Base-by-base conservation (phyloP, 2,888 invertebrate genomes). In the Drosophila antonietae region DNA sequence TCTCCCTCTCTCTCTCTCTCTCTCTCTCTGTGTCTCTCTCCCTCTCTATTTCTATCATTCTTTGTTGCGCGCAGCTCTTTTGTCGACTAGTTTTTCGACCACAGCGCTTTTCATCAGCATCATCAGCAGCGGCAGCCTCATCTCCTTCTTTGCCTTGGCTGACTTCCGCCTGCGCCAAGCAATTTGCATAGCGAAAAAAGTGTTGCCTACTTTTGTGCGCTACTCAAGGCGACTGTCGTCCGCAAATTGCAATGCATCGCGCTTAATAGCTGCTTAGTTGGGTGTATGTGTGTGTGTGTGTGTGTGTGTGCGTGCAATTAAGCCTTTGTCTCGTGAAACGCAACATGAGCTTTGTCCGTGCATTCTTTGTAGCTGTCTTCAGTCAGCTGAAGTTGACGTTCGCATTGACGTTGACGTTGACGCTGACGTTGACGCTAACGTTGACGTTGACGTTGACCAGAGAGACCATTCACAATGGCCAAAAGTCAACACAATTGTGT, bases 191-290 rank as follows among this genome's bases (percentile, higher is more conserved):
- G 33, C 20, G 18, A 73, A 74, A 74, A 78, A 84, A 76, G 53
- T 79, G 71, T 55, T 68, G 70, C 80, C 68, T 85, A 74, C 83
- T 75, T 78, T 80, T 67, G 61, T 66, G 72, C 80, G 61, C 64
- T 56, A 53, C 68, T 68, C 86, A 85, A 88, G 86, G 88, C 78
- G 47, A 75, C 78, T 66, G 60, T 68, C 73, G 74, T 64, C 83
- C 88, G 39, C 53, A 78, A 83, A 88, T 88, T 83, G 80, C 71
- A 43, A 51, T 68, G 68, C 79, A 74, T 58, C 63, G 71, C 73
- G 69, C 66, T 78, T 83, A 85, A 88, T 88, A 80, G 86, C 71
- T 65, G 75, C 74, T 84, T 83, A 85, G 80, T 76, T 79, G 85
- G 18, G 68, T 46, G 44, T 59, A 37, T 35, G 18, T 44, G 39